These are phyloP conservation scores for Heliconius sara DNA, from an alignment of 2,888 invertebrate genomes.

Conservation along the genomic window DNA sequence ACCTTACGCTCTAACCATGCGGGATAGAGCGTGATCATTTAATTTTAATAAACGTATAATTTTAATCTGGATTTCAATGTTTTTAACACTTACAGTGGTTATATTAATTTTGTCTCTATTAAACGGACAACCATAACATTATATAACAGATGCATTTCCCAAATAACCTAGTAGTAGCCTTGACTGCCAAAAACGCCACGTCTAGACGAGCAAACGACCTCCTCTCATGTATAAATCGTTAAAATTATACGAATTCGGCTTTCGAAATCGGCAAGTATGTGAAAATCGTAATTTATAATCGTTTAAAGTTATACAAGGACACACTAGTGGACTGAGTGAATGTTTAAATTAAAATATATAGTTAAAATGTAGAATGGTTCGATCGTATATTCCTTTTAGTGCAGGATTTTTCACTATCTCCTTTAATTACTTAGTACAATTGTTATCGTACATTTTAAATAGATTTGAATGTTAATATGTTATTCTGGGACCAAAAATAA, in stretches of 20 bases:
- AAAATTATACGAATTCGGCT: conserved; percentile 53
- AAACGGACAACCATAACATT: conserved; percentile 34
- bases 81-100: background rate
- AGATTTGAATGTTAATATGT: too few species aligned
- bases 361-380: background rate
- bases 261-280: conserved; percentile 30
- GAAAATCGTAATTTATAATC: conserved; percentile 30
- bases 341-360: background rate
- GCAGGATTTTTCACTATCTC: background rate
- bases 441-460: too few species aligned
- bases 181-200: conserved; percentile 73
- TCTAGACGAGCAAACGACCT: conserved; percentile 66
- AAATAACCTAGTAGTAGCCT: conserved; percentile 54
- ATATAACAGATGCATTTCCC: conserved; percentile 29
- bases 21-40: too few species aligned
- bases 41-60: too few species aligned
- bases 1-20: too few species aligned
- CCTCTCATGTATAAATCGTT: conserved; percentile 64
- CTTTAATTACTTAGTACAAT: background rate
- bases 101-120: background rate
- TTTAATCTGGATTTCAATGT: too few species aligned
- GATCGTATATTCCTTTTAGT: background rate
- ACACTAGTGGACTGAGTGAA: background rate
- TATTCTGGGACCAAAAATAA: too few species aligned
- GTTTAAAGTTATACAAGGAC: background rate